Evolutionary conservation across 2,113 vertebrate genomes (phyloP), one percentile per base, ranked within the genome.

Genomic region (Ophthalmolycus amberensis): DNA sequence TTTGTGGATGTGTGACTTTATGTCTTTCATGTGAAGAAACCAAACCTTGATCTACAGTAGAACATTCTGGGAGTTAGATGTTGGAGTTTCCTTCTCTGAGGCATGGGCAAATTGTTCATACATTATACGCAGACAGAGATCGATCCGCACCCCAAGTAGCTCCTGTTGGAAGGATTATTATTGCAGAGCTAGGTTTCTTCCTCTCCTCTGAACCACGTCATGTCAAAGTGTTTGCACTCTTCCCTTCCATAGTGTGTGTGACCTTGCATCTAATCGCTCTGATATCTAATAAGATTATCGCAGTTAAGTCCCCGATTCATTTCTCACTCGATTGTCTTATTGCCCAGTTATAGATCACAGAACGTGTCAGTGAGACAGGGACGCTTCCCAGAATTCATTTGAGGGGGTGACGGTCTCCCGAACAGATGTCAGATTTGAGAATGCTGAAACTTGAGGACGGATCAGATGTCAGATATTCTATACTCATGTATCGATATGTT

Each of bases 201-300:
- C 46, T 48, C 46, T 48, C 46, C 46, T 2, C 6, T 16, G 44
- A 16, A 6, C 44, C 11, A 44, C 12, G 42, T 14, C 20, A n/a
- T 8, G 32, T 14, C 18, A 52, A 32, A 68, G 60, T n/a, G 46
- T 48, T 48, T 48, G 15, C 46, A 16, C 15, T 48, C 15, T 18
- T 48, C 46, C 15, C 14, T 16, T 46, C 44, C 44, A 16, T 20
- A 42, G 34, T 14, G 34, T 65, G 59, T 12, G 22, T 67, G 54
- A 77, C 77, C 37, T 71, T 29, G 10, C 63, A 54, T 79, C 34
- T 79, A 22, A 72, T 79, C 67, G 54, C 58, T 29, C 34, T 42
- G 37, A 64, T 52, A 46, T 32, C 68, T 79, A 34, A 56, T 64
- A 37, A 37, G 37, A 77, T 77, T 22, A 58, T 58, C 16, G 1